Evolutionary conservation across 2,888 invertebrate species (phyloP).

Genomic region (Cataglyphis albicans): DNA sequence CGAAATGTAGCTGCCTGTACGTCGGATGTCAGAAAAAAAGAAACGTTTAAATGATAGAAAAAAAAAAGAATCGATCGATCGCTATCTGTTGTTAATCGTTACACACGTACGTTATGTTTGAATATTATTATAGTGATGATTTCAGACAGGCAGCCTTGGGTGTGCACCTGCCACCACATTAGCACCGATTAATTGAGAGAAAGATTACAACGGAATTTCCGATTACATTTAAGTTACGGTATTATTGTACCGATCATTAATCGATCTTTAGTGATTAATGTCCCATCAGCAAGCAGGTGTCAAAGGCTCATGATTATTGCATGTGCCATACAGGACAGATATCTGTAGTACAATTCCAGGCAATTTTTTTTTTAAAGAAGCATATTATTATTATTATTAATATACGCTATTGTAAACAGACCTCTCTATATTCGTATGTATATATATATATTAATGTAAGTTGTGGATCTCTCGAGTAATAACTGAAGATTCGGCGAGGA

Average conservation of each 20-base stretch:
- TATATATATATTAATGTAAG: constrained; percentile 5
- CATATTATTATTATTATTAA: constrained; percentile 76
- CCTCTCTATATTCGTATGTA: constrained; percentile 47
- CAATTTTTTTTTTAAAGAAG: constrained; percentile 80
- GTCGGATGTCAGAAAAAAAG: constrained; percentile 28
- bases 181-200: constrained; percentile 78
- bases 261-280: constrained; percentile 79
- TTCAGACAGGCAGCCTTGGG: constrained; percentile 81
- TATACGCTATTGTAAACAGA: constrained; percentile 72
- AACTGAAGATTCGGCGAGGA: constrained; percentile 33
- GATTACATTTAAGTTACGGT: constrained; percentile 70
- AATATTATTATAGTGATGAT: constrained; percentile 68
- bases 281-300: constrained; percentile 85
- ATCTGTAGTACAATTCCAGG: constrained; percentile 82
- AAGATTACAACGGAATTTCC: constrained; percentile 63
- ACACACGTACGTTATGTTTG: constrained; percentile 64
- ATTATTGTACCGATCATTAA: constrained; percentile 68
- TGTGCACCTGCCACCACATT: constrained; percentile 85
- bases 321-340: constrained; percentile 81
- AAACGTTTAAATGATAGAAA: not conserved
- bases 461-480: constrained; percentile 12
- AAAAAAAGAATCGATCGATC: constrained; percentile 25
- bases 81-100: constrained; percentile 39
- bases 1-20: constrained; percentile 40
- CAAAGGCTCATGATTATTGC: constrained; percentile 83